Evolutionary conservation across 2,888 invertebrate genomes (phyloP), one percentile per base, ranked within the genome.

Genomic region (Apamea monoglypha): DNA sequence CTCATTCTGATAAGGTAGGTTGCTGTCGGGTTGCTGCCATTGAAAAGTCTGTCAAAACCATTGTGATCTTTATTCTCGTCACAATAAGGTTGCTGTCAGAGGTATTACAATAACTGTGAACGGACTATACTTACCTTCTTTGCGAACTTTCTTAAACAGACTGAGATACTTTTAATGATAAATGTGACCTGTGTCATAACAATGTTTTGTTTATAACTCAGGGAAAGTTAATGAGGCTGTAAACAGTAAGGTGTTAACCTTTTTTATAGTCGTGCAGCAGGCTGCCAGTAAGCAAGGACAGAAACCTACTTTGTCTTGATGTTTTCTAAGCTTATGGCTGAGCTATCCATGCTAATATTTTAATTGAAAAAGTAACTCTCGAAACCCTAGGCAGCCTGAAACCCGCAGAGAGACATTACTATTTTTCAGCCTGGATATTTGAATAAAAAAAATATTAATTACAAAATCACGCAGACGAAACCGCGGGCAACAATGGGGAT

Each of bases 221-320:
- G 70, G 44, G 16, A 64, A 69, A 53, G 69, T 64, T 83, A 83
- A 78, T 83, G 69, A 78, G 59, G 44, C 44, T 44, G 59, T 78
- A 61, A 81, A 82, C 44, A 59, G 50, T 25, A 4, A 44, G 53
- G 76, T 70, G 6, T 56, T 18, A 61, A 36, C n/a, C 59, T 73
- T 72, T 73, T 72, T 73, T 64, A 82, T 72, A 72, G 25, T 25
- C 3, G 64, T 29, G 7, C 50, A 47, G 18, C 40, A 53, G 36
- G 29, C 36, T 40, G 69, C 56, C 36, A 63, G 25, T 36, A 78
- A 36, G 53, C n/a, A 29, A 29, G 47, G 36, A 18, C 53, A 21
- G 18, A 18, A 14, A 18, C 6, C 16, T 40, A 29, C 16, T 36
- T 21, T 50, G 8, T 66, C 40, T 29, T 16, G 25, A 21, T 78